Evolutionary conservation across 2,888 invertebrate genomes (phyloP).

Genomic region (Eupithecia tripunctaria): DNA sequence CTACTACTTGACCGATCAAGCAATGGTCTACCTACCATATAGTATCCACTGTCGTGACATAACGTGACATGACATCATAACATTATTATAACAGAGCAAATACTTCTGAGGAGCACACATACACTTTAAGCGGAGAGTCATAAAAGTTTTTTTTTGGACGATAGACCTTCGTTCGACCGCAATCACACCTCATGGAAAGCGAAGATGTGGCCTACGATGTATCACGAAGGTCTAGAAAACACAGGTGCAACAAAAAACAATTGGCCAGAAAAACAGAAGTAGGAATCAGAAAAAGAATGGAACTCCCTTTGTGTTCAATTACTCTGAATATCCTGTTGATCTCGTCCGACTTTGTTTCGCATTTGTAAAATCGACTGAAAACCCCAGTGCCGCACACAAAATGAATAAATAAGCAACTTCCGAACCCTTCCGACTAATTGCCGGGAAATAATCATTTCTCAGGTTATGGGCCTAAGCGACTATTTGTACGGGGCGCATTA

Average conservation of each 20-base stretch:
- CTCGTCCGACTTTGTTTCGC: neutral
- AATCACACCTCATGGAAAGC: no score
- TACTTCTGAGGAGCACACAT: neutral
- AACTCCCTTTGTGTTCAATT: no score
- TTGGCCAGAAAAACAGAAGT: no score
- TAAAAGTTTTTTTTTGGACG: no score
- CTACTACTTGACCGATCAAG: neutral
- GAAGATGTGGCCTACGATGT: no score
- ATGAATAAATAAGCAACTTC: constrained; percentile 40
- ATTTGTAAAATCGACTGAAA: neutral
- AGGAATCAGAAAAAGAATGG: no score
- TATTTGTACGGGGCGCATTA: constrained; percentile 59
- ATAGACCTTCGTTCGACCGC: no score
- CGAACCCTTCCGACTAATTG: constrained; percentile 51
- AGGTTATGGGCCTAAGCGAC: constrained; percentile 57
- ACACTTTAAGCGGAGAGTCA: neutral
- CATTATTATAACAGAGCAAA: neutral
- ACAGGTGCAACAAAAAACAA: no score
- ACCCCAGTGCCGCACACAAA: constrained; percentile 13
- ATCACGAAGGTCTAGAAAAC: no score
- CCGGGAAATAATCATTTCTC: constrained; percentile 60
- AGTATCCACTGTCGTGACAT: no score
- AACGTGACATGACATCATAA: no score
- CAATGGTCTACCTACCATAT: neutral
- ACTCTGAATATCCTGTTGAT: neutral